Evolutionary conservation across 2,113 vertebrate genomes (phyloP).

Genomic region (Sula dactylatra): DNA sequence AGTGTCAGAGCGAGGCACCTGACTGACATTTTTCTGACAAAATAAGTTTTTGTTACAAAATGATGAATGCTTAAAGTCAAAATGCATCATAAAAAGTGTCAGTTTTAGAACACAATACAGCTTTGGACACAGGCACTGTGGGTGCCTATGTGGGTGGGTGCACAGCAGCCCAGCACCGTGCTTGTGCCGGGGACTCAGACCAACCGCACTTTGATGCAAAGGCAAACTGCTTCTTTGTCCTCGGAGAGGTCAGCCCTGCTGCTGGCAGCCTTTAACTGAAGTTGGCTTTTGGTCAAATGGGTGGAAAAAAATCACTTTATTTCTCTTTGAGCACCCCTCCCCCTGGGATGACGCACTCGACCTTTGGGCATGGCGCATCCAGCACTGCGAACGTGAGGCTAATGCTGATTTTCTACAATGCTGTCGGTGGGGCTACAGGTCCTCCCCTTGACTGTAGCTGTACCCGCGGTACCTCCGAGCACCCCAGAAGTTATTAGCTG

Average conservation of each 20-base stretch:
- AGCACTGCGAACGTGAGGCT: not conserved
- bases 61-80: not conserved
- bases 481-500: not conserved
- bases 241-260: not conserved
- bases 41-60: not conserved
- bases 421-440: not conserved
- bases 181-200: not conserved
- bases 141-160: no score
- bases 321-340: not conserved
- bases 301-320: not conserved
- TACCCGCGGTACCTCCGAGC: not conserved
- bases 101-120: not conserved
- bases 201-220: no score
- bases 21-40: not conserved
- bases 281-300: not conserved
- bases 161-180: not conserved
- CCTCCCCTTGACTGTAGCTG: no score
- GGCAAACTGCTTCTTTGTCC: not conserved
- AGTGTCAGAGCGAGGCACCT: not conserved
- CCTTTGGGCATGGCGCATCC: not conserved
- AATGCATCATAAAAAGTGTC: not conserved
- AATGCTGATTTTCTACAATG: not conserved
- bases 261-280: not conserved
- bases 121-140: not conserved
- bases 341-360: not conserved